Base-by-base conservation (phyloP, 2,888 invertebrate genomes). In the Drosophila picticornis region DNA sequence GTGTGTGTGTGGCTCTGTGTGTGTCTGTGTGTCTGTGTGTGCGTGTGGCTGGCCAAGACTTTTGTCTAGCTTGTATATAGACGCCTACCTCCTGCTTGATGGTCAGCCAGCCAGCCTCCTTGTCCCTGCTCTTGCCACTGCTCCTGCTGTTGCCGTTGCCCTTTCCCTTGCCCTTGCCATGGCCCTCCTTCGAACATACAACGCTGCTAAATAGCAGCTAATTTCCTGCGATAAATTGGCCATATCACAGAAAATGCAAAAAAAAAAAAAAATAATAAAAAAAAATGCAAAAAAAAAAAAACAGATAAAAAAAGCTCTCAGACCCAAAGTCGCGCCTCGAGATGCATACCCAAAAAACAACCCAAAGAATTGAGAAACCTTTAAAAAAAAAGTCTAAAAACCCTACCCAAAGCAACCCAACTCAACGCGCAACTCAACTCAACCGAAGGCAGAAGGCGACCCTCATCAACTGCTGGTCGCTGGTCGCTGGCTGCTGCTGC, bases 201-300 rank as follows among this genome's bases (percentile, higher is more conserved):
- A 79, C 90, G 76, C 70, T 90, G 85, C 83, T 90, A 86, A 90
- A 91, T 91, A 90, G 87, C 90, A 91, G 85, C 92, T 92, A 91
- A 92, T 91, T 91, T 91, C 84, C 83, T 80, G 83, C 86, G 78
- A 91, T 90, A 91, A 91, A 91, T 91, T 91, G 91, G 90, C 81
- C 88, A 91, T 87, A 88, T 92, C 88, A 80, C 76, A 69, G 59
- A 51, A 55, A 56, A 46, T 16, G 46, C 16, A 22, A 22, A 7
- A 43, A 40, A 43, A n/a, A 22, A 6, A 22, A 43, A 19, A 3
- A 7, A n/a, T n/a, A n/a, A n/a, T n/a, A 43, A n/a, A 22, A 6
- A 22, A 43, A 19, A 3, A 7, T 0, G 4, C 0, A 10, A n/a
- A 40, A 46, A 46, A 40, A n/a, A 19, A n/a, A 43, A 13, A 4